A percentile compares a stretch with the other conserved stretches of the same genome.
Evolutionary conservation across 2,797 vertebrate genomes (phyloP).

Genomic region (Chelidonichthys spinosus): DNA sequence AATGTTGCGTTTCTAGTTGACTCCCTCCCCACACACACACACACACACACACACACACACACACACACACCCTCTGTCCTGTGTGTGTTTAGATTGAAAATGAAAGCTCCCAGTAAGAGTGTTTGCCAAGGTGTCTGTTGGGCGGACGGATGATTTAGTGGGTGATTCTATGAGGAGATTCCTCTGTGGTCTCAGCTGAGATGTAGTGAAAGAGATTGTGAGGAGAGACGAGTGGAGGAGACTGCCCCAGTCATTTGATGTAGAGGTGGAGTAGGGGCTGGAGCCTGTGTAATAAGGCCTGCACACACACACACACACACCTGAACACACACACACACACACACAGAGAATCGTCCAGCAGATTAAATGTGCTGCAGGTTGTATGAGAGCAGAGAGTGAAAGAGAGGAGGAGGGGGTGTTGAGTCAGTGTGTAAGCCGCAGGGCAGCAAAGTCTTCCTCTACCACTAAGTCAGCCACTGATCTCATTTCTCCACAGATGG

Average conservation of each 20-base stretch:
- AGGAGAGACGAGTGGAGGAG: constrained; percentile 46
- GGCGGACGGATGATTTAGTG: constrained; percentile 73
- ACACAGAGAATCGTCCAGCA: constrained; percentile 37
- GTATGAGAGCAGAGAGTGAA: constrained; percentile 62
- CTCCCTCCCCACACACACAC: neutral
- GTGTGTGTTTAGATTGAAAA: constrained; percentile 61
- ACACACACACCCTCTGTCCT: constrained; percentile 4
- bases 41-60: neutral
- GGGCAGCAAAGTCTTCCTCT: constrained; percentile 78
- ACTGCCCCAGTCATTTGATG: constrained; percentile 63
- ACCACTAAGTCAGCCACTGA: constrained; percentile 76
- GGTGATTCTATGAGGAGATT: constrained; percentile 70
- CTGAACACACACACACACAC: constrained; percentile 9
- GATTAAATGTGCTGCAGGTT: constrained; percentile 76
- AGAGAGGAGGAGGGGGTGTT: constrained; percentile 49
- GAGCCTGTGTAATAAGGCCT: constrained; percentile 63
- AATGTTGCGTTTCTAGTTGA: constrained; percentile 9
- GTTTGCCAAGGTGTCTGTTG: constrained; percentile 63
- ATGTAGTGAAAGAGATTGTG: constrained; percentile 52
- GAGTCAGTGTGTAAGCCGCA: constrained; percentile 75
- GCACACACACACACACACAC: neutral
- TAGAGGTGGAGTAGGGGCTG: constrained; percentile 62
- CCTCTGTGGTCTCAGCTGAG: constrained; percentile 70
- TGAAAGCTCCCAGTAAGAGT: constrained; percentile 66
- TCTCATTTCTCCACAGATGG: constrained; percentile 81